phyloP scores from a whole-genome alignment of 1,140 invertebrate genomes.

The Rhynchophorus ferrugineus region DNA sequence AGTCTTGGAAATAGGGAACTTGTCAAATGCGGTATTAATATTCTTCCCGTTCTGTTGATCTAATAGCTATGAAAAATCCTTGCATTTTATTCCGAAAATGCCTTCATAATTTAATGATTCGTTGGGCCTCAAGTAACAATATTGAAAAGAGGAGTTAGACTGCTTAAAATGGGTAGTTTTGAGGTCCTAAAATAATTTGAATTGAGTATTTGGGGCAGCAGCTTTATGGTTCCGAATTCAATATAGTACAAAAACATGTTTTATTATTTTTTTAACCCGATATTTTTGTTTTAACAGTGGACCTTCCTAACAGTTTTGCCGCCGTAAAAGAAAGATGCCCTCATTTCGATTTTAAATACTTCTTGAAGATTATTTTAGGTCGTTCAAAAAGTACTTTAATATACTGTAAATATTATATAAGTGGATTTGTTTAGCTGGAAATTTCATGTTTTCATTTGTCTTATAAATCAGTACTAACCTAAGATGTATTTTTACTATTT shows the following conservation, averaged over 20 bases:
- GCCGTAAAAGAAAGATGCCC: too few species aligned
- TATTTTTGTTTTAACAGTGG: too few species aligned
- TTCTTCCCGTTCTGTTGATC: too few species aligned
- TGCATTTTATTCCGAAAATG: too few species aligned
- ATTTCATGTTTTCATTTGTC: slow-evolving; percentile 24
- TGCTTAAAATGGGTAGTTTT: slow-evolving; percentile 29
- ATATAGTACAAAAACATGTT: too few species aligned
- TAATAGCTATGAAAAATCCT: too few species aligned
- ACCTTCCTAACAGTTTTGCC: too few species aligned
- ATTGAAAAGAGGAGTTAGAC: slow-evolving; percentile 32
- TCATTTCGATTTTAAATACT: background rate
- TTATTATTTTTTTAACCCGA: too few species aligned
- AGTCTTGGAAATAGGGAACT: slow-evolving; percentile 4
- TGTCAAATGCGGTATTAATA: slow-evolving; percentile 23
- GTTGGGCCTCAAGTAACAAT: slow-evolving; percentile 5
- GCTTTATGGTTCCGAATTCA: too few species aligned
- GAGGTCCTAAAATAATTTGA: slow-evolving; percentile 14
- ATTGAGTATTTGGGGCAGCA: too few species aligned
- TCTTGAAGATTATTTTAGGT: background rate
- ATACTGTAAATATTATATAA: slow-evolving; percentile 8
- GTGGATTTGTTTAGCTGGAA: slow-evolving; percentile 24
- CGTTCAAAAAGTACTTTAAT: slow-evolving; percentile 3
- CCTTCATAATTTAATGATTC: too few species aligned
- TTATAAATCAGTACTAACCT: background rate
- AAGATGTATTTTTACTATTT: slow-evolving; percentile 7